Evolutionary conservation across 2,888 invertebrate species (phyloP), one percentile per base, ranked within the genome.

Genomic region (Sesia apiformis): DNA sequence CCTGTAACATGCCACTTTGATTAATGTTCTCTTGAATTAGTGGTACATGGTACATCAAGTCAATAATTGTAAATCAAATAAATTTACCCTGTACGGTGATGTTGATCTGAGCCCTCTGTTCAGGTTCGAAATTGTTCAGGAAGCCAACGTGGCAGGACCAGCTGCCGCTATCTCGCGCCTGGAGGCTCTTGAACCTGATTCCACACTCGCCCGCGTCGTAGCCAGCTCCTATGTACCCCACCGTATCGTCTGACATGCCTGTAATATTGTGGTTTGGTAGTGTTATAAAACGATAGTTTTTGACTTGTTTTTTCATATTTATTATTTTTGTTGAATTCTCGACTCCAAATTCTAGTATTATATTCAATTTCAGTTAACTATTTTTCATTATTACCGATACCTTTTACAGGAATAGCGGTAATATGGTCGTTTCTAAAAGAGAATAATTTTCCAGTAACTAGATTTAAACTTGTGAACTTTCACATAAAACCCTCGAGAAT

Each of bases 191-290:
- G 64, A 85, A 75, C 39, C 72, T 64, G 50, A 81, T 62, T 3
- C 82, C 78, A 54, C 87, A 87, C 51, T 87, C 87, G 1, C 87
- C 88, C 0, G 86, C 79, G n/a, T 81, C 81, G 23, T 87, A 69
- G 0, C 88, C 85, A 1, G 74, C 74, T 4, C 88, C 88, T 0
- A 72, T 65, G 64, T 86, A 86, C 56, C 70, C 69, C 54, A 67
- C 61, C 38, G 56, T 49, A 3, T 61, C 46, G 0, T 72, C 59
- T 4, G 69, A 59, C 43, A 64, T 63, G 4, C 64, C 81, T 79
- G 66, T 50, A 50, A 50, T 6, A 38, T 38, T 23, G 23, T 23
- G 23, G 23, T 23, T 23, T 23, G 23, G 23, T 23, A 23, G 2
- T 2, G 1, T 23, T 23, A 23, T 23, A 23, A 23, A 23, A 23